Evolutionary conservation across 2,888 invertebrate species (phyloP).

Genomic region (Linyphia triangularis): DNA sequence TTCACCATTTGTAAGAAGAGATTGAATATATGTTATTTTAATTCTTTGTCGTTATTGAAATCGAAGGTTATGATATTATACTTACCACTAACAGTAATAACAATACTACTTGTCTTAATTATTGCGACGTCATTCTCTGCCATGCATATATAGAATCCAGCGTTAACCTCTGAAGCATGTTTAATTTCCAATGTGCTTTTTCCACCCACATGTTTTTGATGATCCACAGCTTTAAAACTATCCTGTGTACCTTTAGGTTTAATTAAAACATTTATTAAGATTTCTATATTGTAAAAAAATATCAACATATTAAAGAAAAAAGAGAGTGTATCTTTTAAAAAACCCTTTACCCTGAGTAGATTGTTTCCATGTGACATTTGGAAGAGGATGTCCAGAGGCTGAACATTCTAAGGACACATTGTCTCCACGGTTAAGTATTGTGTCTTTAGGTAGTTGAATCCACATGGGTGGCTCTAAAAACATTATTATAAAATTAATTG

Average conservation of each 20-base stretch:
- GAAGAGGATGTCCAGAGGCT: slow-evolving; percentile 61
- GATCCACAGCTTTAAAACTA: neutral
- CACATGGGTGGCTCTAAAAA: slow-evolving; percentile 56
- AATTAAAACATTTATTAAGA: neutral
- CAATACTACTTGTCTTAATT: slow-evolving; percentile 49
- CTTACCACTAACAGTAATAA: slow-evolving; percentile 69
- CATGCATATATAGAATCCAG: slow-evolving; percentile 58
- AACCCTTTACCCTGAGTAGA: slow-evolving; percentile 2
- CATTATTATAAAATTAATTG: neutral
- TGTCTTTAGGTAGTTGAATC: slow-evolving; percentile 55
- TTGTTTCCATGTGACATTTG: slow-evolving; percentile 58
- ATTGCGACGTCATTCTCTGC: slow-evolving; percentile 56
- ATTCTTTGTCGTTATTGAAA: no score
- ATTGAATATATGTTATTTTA: no score
- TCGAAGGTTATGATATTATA: neutral
- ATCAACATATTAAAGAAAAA: neutral
- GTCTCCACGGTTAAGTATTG: slow-evolving; percentile 35
- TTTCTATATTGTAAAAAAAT: neutral
- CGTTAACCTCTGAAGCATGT: neutral
- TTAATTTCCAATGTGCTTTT: slow-evolving; percentile 48
- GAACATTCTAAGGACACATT: slow-evolving; percentile 53
- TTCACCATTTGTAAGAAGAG: no score
- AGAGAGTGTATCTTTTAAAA: neutral
- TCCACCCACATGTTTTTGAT: slow-evolving; percentile 15
- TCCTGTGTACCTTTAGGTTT: slow-evolving; percentile 23